phyloP scores from a whole-genome alignment of 2,113 vertebrate genomes.

The Archilochus colubris region DNA sequence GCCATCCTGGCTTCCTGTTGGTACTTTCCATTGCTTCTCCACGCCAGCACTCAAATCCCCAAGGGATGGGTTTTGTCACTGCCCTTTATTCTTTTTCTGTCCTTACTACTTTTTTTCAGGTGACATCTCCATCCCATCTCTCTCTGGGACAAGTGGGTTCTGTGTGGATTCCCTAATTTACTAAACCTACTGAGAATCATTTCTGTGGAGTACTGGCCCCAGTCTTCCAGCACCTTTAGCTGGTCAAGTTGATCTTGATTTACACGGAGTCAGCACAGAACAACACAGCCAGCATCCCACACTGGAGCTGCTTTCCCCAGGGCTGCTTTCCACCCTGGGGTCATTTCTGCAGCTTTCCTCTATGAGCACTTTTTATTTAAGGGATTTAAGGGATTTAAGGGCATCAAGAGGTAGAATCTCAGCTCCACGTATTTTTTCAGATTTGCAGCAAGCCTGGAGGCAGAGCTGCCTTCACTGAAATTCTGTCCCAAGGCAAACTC shows the following conservation, averaged over 20 bases:
- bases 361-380: not conserved
- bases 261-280: not conserved
- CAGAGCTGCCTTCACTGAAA: not conserved
- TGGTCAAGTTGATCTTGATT: not conserved
- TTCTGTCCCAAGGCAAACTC: not conserved
- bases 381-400: not conserved
- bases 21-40: fast-evolving
- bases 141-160: not conserved
- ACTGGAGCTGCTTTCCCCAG: not conserved
- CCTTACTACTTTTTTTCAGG: not conserved
- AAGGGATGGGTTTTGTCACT: not conserved
- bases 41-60: not conserved
- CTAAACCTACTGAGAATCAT: not conserved
- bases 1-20: fast-evolving
- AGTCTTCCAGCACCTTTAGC: not conserved
- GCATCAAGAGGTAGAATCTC: not conserved
- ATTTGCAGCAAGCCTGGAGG: not conserved
- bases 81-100: not conserved
- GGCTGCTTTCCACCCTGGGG: not conserved
- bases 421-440: not conserved
- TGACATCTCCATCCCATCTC: not conserved
- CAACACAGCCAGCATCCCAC: not conserved
- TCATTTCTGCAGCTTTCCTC: not conserved
- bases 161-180: not conserved
- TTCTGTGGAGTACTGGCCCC: not conserved